phyloP scores from a whole-genome alignment of 1,140 invertebrate genomes.

The Euura saliciscinereae region DNA sequence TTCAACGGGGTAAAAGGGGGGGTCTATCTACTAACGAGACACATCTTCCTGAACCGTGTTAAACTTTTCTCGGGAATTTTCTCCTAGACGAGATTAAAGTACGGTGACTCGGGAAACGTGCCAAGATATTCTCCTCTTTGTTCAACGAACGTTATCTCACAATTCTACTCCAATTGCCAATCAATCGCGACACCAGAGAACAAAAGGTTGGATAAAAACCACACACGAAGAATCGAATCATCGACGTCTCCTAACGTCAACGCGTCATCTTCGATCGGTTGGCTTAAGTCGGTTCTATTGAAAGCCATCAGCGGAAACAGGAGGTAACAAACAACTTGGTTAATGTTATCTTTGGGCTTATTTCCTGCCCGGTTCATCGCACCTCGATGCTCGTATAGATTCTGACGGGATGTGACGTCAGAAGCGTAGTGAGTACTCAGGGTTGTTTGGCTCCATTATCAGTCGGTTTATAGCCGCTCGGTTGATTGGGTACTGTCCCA shows the following conservation, averaged over 20 bases:
- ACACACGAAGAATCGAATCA: too few species aligned
- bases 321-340: constrained; percentile 32
- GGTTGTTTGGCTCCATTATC: constrained; percentile 42
- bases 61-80: constrained; percentile 27
- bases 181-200: background rate
- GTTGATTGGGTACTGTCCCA: constrained; percentile 34
- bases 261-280: background rate
- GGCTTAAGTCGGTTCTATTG: background rate
- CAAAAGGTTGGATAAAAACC: too few species aligned
- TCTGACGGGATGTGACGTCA: constrained; percentile 29
- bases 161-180: background rate
- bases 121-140: constrained; percentile 2
- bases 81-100: background rate
- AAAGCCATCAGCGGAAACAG: constrained; percentile 9
- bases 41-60: constrained; percentile 29
- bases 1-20: background rate
- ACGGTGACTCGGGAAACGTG: constrained; percentile 2
- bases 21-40: constrained; percentile 26
- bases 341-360: constrained; percentile 41
- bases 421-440: constrained; percentile 21
- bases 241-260: too few species aligned
- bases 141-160: background rate
- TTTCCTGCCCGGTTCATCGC: constrained; percentile 24
- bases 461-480: constrained; percentile 44
- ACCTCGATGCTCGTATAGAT: constrained; percentile 23